Conservation (phyloP, 2,888 invertebrate genomes). For the Lydus trimaculatus region DNA sequence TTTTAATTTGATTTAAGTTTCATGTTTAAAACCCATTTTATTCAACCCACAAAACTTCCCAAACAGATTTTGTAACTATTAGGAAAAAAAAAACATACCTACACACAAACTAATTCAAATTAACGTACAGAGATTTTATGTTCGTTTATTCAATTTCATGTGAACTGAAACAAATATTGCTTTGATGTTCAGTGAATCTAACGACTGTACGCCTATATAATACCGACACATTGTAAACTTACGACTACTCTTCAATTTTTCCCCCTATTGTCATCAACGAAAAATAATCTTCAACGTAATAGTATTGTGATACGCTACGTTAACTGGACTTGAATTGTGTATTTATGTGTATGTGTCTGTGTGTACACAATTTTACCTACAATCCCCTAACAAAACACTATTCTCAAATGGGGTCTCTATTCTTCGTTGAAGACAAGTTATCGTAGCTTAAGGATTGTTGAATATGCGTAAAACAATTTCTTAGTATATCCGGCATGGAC, state of each 20-base stretch:
- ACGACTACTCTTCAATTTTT: neutral
- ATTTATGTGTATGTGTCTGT: too few species aligned
- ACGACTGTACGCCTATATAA: neutral
- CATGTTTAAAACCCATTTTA: neutral
- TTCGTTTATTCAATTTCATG: slow-evolving; percentile 14
- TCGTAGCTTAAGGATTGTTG: slow-evolving; percentile 29
- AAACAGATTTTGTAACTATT: neutral
- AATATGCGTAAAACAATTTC: slow-evolving; percentile 32
- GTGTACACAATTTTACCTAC: neutral
- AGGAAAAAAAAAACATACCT: neutral
- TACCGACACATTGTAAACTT: neutral
- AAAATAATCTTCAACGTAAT: neutral
- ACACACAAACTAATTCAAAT: slow-evolving; percentile 15
- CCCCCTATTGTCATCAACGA: neutral
- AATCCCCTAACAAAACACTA: neutral
- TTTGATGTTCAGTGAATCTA: slow-evolving; percentile 13
- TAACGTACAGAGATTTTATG: slow-evolving; percentile 8
- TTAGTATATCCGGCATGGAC: slow-evolving; percentile 30
- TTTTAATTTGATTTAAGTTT: slow-evolving; percentile 12
- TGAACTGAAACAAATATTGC: slow-evolving; percentile 13
- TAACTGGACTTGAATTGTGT: slow-evolving; percentile 3
- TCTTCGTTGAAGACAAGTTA: slow-evolving; percentile 11
- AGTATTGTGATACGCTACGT: neutral
- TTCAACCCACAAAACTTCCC: neutral
- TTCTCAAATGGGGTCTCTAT: neutral